A percentile compares a stretch with the other conserved stretches of the same genome.
Evolutionary conservation across 92 coral and sea anemone genomes (phyloP).

Genomic region (Galaxea fascicularis): DNA sequence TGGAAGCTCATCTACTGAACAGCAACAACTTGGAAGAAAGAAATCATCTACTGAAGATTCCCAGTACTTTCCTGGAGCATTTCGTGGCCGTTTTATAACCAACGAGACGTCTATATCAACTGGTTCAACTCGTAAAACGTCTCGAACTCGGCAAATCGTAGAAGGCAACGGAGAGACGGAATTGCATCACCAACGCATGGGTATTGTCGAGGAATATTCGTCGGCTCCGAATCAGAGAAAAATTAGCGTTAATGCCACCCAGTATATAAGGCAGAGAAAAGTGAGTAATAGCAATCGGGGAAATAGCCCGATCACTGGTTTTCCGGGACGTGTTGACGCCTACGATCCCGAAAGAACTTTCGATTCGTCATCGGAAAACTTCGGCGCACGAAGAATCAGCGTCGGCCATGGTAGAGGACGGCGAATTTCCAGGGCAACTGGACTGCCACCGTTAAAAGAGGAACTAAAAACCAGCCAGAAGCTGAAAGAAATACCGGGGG

Average conservation of each 20-base stretch:
- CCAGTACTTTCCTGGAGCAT: neutral
- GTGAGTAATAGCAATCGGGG: neutral
- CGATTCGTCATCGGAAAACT: slow-evolving; percentile 28
- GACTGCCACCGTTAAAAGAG: slow-evolving; percentile 77
- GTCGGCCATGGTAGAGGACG: slow-evolving; percentile 28
- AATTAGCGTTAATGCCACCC: neutral
- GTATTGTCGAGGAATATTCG: slow-evolving; percentile 32
- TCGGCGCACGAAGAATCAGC: slow-evolving; percentile 48
- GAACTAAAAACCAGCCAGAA: slow-evolving; percentile 34
- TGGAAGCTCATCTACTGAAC: neutral
- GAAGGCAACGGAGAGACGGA: neutral
- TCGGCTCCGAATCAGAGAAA: slow-evolving; percentile 6
- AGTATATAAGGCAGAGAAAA: slow-evolving; percentile 9
- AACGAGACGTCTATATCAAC: neutral
- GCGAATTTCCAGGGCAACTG: slow-evolving; percentile 1
- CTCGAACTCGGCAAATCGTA: neutral
- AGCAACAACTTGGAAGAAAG: neutral
- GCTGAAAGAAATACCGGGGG: slow-evolving; percentile 1
- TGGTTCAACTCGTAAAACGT: slow-evolving; percentile 12
- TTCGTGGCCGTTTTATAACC: slow-evolving; percentile 34
- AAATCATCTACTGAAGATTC: neutral
- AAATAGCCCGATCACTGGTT: slow-evolving; percentile 5
- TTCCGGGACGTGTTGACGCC: neutral
- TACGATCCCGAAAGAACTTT: neutral
- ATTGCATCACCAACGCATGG: neutral